Conservation (phyloP, 2,888 invertebrate genomes). For the Aphodius sticticus region DNA sequence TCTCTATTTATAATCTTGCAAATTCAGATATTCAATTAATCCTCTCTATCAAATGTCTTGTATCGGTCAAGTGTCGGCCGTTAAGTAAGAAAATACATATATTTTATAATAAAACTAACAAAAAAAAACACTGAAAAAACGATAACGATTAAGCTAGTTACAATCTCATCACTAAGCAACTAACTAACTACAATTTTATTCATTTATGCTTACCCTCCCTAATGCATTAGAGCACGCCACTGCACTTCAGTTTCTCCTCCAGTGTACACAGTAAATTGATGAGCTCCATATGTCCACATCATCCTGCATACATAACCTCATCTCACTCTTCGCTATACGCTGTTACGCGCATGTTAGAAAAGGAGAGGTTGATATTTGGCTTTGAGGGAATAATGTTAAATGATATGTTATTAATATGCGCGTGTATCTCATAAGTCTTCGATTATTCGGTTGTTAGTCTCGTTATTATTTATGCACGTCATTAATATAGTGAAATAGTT, state of each 20-base stretch:
- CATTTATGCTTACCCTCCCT: background rate
- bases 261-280: slow-evolving; percentile 42
- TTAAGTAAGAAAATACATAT: too few relatives aligned
- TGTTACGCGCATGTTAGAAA: background rate
- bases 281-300: slow-evolving; percentile 44
- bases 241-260: slow-evolving; percentile 21
- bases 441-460: slow-evolving; percentile 37
- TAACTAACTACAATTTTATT: background rate
- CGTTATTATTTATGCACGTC: slow-evolving; percentile 33
- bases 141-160: background rate
- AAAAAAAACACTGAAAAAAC: background rate
- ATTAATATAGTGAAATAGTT: slow-evolving; percentile 33
- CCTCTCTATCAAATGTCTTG: too few relatives aligned
- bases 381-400: slow-evolving; percentile 36
- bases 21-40: too few relatives aligned
- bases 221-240: slow-evolving; percentile 25
- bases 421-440: slow-evolving; percentile 35
- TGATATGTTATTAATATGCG: slow-evolving; percentile 39
- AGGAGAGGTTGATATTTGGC: slow-evolving; percentile 29
- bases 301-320: slow-evolving; percentile 25
- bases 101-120: background rate
- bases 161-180: background rate
- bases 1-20: too few relatives aligned
- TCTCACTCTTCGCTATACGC: slow-evolving; percentile 4
- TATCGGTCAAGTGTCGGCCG: too few relatives aligned